Evolutionary conservation across 30 jellyfish, hydroid and myxozoan genomes (phyloP).

Genomic region (Nemopilema nomurai): DNA sequence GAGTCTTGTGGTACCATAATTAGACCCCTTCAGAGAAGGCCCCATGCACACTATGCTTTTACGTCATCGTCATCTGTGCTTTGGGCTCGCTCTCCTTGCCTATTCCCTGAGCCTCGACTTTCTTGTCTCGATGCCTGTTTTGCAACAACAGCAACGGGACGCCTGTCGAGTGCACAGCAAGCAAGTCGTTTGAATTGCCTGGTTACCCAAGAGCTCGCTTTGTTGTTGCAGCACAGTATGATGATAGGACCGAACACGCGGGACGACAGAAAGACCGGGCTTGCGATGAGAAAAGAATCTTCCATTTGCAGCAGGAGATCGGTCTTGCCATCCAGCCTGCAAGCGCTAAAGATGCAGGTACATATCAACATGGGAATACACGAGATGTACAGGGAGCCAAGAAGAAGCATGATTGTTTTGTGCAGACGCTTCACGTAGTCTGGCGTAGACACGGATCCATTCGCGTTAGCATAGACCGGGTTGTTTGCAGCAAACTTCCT

Average conservation of each 20-base stretch:
- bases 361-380: background rate
- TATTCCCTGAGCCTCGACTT: no score
- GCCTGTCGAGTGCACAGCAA: no score
- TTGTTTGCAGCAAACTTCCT: background rate
- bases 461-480: background rate
- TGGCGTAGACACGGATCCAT: background rate
- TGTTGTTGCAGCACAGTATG: background rate
- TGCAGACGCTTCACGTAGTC: background rate
- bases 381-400: background rate
- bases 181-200: background rate
- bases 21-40: no score
- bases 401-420: background rate
- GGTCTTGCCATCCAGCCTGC: background rate
- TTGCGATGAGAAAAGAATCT: no score
- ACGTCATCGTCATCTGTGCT: no score
- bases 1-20: no score
- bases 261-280: background rate
- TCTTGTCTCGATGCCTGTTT: no score
- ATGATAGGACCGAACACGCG: background rate
- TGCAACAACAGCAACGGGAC: no score
- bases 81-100: no score
- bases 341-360: background rate
- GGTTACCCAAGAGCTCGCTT: background rate
- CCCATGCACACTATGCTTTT: no score
- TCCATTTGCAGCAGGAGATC: no score